phyloP scores from a whole-genome alignment of 2,797 vertebrate genomes.

The Chelon auratus region DNA sequence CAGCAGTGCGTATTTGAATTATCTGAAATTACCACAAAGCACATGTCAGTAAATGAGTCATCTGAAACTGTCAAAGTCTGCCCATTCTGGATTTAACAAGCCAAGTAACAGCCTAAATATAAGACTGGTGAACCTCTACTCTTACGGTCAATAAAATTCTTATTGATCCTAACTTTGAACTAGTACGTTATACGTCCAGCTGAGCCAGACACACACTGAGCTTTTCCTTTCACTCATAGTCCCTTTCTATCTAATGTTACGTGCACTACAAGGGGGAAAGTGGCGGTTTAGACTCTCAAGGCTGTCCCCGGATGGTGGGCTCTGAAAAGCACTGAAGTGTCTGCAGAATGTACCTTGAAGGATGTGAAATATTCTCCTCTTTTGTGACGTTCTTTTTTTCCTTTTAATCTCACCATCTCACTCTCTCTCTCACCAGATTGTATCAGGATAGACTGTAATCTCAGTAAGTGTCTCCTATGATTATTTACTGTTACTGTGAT shows the following conservation, averaged over 20 bases:
- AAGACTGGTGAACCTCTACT: slow-evolving; percentile 64
- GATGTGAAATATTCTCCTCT: slow-evolving; percentile 91
- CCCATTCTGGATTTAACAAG: slow-evolving; percentile 16
- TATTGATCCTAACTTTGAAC: slow-evolving; percentile 68
- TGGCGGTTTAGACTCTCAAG: slow-evolving; percentile 87
- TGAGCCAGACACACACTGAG: slow-evolving; percentile 62
- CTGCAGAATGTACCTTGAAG: slow-evolving; percentile 96
- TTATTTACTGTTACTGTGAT: slow-evolving; percentile 79
- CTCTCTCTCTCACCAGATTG: slow-evolving; percentile 96
- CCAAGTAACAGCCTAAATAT: slow-evolving; percentile 36
- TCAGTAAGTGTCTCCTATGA: slow-evolving; percentile 94
- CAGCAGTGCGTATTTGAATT: slow-evolving; percentile 21
- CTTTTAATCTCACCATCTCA: slow-evolving; percentile 90
- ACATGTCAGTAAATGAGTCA: slow-evolving; percentile 37
- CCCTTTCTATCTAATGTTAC: slow-evolving; percentile 47
- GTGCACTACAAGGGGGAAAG: slow-evolving; percentile 78
- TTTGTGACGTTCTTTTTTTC: slow-evolving; percentile 76
- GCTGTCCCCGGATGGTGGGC: slow-evolving; percentile 96
- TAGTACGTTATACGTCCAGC: slow-evolving; percentile 48
- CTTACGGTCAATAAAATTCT: slow-evolving; percentile 54
- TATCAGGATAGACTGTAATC: slow-evolving; percentile 98
- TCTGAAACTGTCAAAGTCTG: slow-evolving; percentile 52
- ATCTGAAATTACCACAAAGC: slow-evolving; percentile 30
- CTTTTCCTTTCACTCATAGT: slow-evolving; percentile 58
- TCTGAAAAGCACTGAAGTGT: slow-evolving; percentile 85